These are phyloP conservation scores for Aegithalos caudatus DNA, from an alignment of 2,113 vertebrate genomes.

Conservation along the genomic window DNA sequence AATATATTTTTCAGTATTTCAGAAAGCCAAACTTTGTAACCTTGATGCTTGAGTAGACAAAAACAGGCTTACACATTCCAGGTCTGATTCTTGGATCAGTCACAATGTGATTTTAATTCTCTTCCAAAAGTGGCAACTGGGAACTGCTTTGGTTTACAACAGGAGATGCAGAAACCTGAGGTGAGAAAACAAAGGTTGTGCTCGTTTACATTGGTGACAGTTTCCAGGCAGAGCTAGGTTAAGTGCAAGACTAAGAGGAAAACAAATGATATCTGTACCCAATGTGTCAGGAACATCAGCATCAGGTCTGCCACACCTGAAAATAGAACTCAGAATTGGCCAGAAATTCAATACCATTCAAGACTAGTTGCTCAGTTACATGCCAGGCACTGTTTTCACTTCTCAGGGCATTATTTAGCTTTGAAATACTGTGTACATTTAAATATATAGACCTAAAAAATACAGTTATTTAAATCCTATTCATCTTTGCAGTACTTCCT, in stretches of 20 bases:
- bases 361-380: not conserved
- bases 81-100: not conserved
- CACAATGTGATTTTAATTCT: not conserved
- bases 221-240: not conserved
- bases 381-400: not conserved
- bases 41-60: not conserved
- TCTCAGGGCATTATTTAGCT: not conserved
- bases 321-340: not conserved
- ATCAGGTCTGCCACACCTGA: not conserved
- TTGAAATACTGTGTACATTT: not conserved
- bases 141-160: not conserved
- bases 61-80: not conserved
- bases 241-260: not conserved
- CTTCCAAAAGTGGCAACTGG: not conserved
- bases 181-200: not conserved
- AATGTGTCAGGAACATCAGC: not conserved
- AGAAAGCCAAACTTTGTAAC: not conserved
- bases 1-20: not conserved
- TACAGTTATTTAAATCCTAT: not conserved
- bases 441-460: not conserved
- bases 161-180: not conserved
- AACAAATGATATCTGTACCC: not conserved
- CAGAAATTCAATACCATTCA: not conserved
- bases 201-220: not conserved
- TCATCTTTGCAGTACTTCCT: not conserved